Evolutionary conservation across 2,113 vertebrate genomes (phyloP).

Genomic region (Neodontobutis hainanensis): DNA sequence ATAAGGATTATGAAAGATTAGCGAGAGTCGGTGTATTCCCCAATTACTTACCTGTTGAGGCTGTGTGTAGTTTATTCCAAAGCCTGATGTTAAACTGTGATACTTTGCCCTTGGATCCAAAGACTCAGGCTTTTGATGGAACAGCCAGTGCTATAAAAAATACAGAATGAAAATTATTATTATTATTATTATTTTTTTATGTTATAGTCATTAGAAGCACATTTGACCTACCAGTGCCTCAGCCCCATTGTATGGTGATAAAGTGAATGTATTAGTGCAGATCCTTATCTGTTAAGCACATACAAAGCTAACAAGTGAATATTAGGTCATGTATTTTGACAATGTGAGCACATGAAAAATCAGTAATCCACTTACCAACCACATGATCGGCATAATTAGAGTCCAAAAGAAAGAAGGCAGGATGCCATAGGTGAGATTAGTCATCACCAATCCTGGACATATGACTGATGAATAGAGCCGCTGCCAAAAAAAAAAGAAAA

Average conservation of each 20-base stretch:
- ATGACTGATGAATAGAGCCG: slow-evolving; percentile 91
- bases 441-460: slow-evolving; percentile 92
- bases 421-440: slow-evolving; percentile 91
- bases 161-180: too few relatives aligned
- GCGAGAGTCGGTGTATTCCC: not conserved
- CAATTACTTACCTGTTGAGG: slow-evolving; percentile 73
- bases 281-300: slow-evolving; percentile 83
- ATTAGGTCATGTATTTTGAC: not conserved
- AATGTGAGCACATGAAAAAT: not conserved
- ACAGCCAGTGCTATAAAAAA: slow-evolving; percentile 83
- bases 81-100: slow-evolving; percentile 84
- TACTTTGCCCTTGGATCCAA: slow-evolving; percentile 86
- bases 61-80: slow-evolving; percentile 81
- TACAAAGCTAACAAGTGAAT: not conserved
- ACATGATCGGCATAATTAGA: slow-evolving; percentile 88
- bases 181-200: too few relatives aligned
- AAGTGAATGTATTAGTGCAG: slow-evolving; percentile 88
- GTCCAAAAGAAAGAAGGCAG: slow-evolving; percentile 88
- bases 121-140: slow-evolving; percentile 82
- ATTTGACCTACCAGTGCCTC: slow-evolving; percentile 86
- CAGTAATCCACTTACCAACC: slow-evolving; percentile 82
- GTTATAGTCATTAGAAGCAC: too few relatives aligned
- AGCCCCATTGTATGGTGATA: slow-evolving; percentile 88
- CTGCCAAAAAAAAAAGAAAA: slow-evolving; percentile 66
- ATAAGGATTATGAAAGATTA: not conserved